Percentiles rank a stretch among this genome's conserved stretches.
Conservation (phyloP, 1,140 invertebrate genomes). For the Vollenhovia emeryi region DNA sequence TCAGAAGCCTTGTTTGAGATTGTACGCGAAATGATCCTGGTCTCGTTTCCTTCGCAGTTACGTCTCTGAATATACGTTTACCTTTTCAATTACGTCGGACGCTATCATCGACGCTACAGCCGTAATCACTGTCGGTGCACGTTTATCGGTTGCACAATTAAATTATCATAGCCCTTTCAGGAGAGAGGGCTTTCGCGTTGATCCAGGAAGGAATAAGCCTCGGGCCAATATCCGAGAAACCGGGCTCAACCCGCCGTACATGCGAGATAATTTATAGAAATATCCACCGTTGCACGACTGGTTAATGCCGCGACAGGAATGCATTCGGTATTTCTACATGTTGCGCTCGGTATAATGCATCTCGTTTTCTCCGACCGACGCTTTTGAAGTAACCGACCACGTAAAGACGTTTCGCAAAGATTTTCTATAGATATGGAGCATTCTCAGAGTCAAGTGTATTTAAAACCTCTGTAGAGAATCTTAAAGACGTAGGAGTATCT, state of each 20-base stretch:
- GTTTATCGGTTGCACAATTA: slow-evolving; percentile 50
- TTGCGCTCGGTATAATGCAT: slow-evolving; percentile 49
- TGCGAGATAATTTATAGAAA: slow-evolving; percentile 69
- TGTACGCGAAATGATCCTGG: slow-evolving; percentile 18
- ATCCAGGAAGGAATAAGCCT: slow-evolving; percentile 52
- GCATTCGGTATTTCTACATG: slow-evolving; percentile 64
- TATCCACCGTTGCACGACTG: slow-evolving; percentile 55
- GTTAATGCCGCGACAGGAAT: slow-evolving; percentile 62
- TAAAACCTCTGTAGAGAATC: not conserved
- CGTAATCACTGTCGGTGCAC: slow-evolving; percentile 27
- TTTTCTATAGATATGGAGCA: slow-evolving; percentile 33
- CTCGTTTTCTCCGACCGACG: slow-evolving; percentile 50
- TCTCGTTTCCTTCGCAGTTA: slow-evolving; percentile 30
- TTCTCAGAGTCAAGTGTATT: not conserved
- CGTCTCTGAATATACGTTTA: slow-evolving; percentile 44
- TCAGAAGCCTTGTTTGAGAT: slow-evolving; percentile 2
- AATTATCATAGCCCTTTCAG: slow-evolving; percentile 38
- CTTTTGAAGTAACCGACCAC: slow-evolving; percentile 66
- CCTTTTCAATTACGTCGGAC: slow-evolving; percentile 50
- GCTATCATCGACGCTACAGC: slow-evolving; percentile 27
- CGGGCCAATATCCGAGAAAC: slow-evolving; percentile 63
- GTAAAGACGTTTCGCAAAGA: slow-evolving; percentile 30
- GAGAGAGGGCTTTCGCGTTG: slow-evolving; percentile 62
- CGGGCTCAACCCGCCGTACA: slow-evolving; percentile 31
- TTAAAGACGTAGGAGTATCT: not conserved